Conservation (phyloP, 1,140 invertebrate genomes). For the Ooceraea biroi region DNA sequence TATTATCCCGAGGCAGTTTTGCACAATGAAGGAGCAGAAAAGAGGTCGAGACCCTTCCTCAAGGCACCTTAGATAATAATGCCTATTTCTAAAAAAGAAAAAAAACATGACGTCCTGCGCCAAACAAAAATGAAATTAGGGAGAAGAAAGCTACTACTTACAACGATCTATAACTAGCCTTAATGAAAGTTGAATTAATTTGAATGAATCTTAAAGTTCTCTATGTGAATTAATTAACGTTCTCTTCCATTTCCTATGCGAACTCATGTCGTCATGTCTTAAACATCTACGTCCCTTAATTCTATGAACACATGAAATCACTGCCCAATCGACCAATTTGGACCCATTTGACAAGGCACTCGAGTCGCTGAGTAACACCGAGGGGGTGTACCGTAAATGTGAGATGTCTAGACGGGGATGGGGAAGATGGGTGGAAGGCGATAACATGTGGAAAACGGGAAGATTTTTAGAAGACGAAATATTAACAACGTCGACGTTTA, state of each 20-base stretch:
- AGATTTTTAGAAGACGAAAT: constrained; percentile 47
- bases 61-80: constrained; percentile 76
- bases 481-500: constrained; percentile 61
- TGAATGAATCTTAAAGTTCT: constrained; percentile 65
- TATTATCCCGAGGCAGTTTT: constrained; percentile 19
- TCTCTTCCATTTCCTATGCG: constrained; percentile 72
- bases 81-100: constrained; percentile 73
- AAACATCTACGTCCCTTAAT: constrained; percentile 82
- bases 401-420: not conserved
- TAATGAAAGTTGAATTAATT: constrained; percentile 75
- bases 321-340: constrained; percentile 86
- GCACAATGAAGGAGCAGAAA: constrained; percentile 56
- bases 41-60: constrained; percentile 74
- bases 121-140: constrained; percentile 79
- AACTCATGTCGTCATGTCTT: constrained; percentile 75
- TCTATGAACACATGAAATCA: constrained; percentile 87
- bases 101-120: constrained; percentile 84
- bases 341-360: constrained; percentile 85
- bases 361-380: constrained; percentile 75
- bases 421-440: not conserved
- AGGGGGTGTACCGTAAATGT: constrained; percentile 11
- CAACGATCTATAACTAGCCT: constrained; percentile 73
- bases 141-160: constrained; percentile 79
- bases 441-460: constrained; percentile 60
- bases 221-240: constrained; percentile 65